Conservation (phyloP, 2,888 invertebrate species). For the Leptinotarsa tumamoca region DNA sequence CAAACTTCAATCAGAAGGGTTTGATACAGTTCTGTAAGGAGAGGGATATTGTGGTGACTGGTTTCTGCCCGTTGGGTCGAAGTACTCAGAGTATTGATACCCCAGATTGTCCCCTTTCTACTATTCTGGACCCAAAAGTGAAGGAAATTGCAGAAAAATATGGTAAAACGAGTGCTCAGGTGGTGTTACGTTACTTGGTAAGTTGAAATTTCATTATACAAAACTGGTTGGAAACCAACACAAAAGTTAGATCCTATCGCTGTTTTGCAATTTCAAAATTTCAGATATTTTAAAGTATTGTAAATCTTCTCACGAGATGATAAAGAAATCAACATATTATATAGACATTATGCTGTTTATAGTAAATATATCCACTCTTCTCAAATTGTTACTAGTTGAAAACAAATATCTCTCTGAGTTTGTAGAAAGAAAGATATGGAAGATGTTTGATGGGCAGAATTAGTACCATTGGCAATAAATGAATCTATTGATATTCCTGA, state of each 20-base stretch:
- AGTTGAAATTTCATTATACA: slow-evolving; percentile 17
- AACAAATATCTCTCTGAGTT: too few species aligned
- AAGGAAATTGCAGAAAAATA: slow-evolving; percentile 72
- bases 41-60: slow-evolving; percentile 75
- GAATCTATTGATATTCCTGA: too few species aligned
- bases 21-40: slow-evolving; percentile 77
- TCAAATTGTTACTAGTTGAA: too few species aligned
- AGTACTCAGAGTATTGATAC: slow-evolving; percentile 65
- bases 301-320: too few species aligned
- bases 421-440: too few species aligned
- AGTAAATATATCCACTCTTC: too few species aligned
- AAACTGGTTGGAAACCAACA: background rate
- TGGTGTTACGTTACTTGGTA: slow-evolving; percentile 76
- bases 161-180: slow-evolving; percentile 74
- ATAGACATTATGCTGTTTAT: too few species aligned
- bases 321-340: too few species aligned
- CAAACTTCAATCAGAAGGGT: slow-evolving; percentile 78
- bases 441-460: too few species aligned
- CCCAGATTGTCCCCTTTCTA: slow-evolving; percentile 68
- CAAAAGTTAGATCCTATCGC: background rate
- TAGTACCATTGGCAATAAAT: too few species aligned
- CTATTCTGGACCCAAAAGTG: slow-evolving; percentile 70
- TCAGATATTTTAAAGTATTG: background rate
- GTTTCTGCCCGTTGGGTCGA: slow-evolving; percentile 81
- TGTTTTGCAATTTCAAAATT: background rate